phyloP scores from a whole-genome alignment of 2,797 vertebrate species.

The Ptychadena robeensis region DNA sequence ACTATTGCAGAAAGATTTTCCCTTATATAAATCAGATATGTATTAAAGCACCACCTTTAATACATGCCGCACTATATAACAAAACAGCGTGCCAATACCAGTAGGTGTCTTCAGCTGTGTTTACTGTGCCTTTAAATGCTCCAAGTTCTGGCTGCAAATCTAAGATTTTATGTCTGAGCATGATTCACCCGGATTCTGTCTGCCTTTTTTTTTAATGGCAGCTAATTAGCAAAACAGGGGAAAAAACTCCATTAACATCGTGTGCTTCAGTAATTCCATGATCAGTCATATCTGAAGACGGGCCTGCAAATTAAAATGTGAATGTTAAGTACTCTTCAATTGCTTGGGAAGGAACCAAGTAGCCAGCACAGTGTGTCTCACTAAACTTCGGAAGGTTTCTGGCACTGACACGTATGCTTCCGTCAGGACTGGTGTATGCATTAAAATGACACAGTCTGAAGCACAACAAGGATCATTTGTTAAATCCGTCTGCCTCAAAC shows the following conservation, averaged over 20 bases:
- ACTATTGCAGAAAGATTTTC: no score
- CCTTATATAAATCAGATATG: no score
- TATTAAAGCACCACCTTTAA: no score
- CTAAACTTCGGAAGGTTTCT: slow-evolving; percentile 28
- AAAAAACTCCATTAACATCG: slow-evolving; percentile 55
- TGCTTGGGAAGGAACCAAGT: slow-evolving; percentile 49
- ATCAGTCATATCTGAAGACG: slow-evolving; percentile 56
- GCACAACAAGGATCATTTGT: not conserved
- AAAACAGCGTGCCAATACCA: no score
- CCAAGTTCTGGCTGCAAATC: not conserved
- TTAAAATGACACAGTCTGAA: slow-evolving; percentile 7
- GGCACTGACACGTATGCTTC: slow-evolving; percentile 5
- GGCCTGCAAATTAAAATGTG: slow-evolving; percentile 57
- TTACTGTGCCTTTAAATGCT: not conserved
- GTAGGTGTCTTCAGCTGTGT: not conserved
- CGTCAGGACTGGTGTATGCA: not conserved
- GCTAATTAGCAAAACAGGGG: slow-evolving; percentile 56
- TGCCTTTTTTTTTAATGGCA: slow-evolving; percentile 39
- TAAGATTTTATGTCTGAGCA: slow-evolving; percentile 16
- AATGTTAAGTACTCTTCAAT: slow-evolving; percentile 60
- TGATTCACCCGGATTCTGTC: slow-evolving; percentile 40
- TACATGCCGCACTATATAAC: no score
- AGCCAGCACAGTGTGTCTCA: slow-evolving; percentile 32
- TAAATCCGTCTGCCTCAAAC: no score
- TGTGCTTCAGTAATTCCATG: slow-evolving; percentile 47